Evolutionary conservation across 1,140 invertebrate species (phyloP).

Genomic region (Zeugodacus cucurbitae): DNA sequence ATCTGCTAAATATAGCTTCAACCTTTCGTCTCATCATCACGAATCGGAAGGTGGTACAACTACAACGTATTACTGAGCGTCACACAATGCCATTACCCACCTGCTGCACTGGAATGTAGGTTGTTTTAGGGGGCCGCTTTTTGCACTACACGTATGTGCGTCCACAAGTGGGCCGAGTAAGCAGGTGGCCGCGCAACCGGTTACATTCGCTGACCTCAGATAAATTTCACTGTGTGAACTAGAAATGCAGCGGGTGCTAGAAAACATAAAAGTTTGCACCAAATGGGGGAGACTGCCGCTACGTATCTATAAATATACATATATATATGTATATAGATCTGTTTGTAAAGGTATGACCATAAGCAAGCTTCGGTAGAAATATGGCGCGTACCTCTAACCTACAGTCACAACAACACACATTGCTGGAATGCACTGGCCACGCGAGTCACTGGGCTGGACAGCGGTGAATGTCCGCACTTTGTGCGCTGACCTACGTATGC

Average conservation of each 20-base stretch:
- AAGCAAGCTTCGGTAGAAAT: not conserved
- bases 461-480: not conserved
- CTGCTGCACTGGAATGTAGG: not conserved
- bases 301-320: not conserved
- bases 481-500: not conserved
- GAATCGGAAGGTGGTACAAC: not conserved
- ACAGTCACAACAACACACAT: not conserved
- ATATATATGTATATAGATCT: not conserved
- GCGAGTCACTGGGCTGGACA: not conserved
- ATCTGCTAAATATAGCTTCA: not conserved
- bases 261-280: not conserved
- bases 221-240: slow-evolving; percentile 23
- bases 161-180: not conserved
- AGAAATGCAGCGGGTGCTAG: not conserved
- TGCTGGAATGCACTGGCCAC: not conserved
- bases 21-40: no score
- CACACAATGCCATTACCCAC: not conserved
- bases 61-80: not conserved
- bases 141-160: not conserved
- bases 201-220: slow-evolving; percentile 22
- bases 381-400: not conserved
- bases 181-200: not conserved
- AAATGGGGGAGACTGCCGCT: not conserved
- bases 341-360: not conserved
- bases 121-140: not conserved